phyloP scores from a whole-genome alignment of 2,113 vertebrate species.

The Chaetops frenatus region DNA sequence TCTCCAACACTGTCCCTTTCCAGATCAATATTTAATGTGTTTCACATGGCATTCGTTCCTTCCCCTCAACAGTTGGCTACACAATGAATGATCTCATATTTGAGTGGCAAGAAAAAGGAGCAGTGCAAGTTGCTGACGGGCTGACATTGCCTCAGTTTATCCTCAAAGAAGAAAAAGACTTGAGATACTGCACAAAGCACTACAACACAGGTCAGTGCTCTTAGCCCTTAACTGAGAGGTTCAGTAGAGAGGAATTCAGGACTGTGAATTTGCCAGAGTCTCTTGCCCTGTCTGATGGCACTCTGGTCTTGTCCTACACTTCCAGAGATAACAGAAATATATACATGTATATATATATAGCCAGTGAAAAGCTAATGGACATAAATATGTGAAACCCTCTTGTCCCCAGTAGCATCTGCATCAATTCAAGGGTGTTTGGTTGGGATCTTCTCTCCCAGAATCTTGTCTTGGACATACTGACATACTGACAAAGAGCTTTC shows the following conservation, averaged over 20 bases:
- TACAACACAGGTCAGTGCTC: slow-evolving; percentile 89
- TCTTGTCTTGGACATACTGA: neutral
- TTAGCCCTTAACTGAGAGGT: neutral
- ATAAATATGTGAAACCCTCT: neutral
- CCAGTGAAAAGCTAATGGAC: neutral
- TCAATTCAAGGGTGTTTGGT: neutral
- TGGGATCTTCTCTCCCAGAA: neutral
- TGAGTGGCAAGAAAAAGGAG: slow-evolving; percentile 96
- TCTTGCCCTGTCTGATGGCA: neutral
- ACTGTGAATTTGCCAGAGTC: neutral
- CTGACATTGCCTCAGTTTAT: slow-evolving; percentile 96
- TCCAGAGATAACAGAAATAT: neutral
- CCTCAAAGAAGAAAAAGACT: slow-evolving; percentile 95
- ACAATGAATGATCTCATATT: slow-evolving; percentile 99
- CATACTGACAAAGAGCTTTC: neutral
- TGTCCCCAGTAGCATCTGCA: neutral
- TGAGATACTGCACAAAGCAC: slow-evolving; percentile 97
- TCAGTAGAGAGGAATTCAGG: neutral
- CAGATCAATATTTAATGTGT: neutral
- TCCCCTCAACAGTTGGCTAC: slow-evolving; percentile 84
- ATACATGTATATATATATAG: neutral
- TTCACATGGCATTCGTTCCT: neutral
- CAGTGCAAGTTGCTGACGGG: slow-evolving; percentile 94
- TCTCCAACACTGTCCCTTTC: neutral
- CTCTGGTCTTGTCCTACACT: neutral